Conservation (phyloP, 2,888 invertebrate genomes). For the Clepsis dumicolana region DNA sequence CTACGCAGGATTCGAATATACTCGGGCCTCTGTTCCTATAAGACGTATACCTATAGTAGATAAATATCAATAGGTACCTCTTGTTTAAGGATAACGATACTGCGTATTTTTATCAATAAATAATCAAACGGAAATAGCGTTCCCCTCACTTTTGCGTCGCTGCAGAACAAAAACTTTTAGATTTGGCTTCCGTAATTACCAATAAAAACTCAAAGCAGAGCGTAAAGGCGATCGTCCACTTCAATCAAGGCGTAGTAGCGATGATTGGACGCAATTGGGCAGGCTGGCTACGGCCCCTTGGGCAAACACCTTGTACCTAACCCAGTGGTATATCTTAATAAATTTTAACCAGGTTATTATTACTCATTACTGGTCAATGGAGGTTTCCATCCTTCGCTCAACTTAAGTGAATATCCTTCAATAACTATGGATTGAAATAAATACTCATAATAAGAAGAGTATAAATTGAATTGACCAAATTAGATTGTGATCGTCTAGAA, state of each 20-base stretch:
- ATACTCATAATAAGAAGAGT: too few species aligned
- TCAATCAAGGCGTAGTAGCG: slow-evolving; percentile 58
- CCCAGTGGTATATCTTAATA: too few species aligned
- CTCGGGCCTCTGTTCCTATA: too few species aligned
- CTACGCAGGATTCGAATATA: too few species aligned
- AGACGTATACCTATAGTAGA: too few species aligned
- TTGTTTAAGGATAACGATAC: not conserved
- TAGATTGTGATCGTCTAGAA: too few species aligned
- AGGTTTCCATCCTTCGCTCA: too few species aligned
- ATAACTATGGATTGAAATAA: too few species aligned
- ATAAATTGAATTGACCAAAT: too few species aligned
- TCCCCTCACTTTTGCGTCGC: not conserved
- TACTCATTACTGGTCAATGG: too few species aligned
- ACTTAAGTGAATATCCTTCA: too few species aligned
- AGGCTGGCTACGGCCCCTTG: not conserved
- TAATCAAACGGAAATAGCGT: not conserved
- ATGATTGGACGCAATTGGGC: slow-evolving; percentile 57
- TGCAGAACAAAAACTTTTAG: slow-evolving; percentile 2
- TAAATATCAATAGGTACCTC: not conserved
- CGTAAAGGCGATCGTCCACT: slow-evolving; percentile 42
- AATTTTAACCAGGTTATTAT: too few species aligned
- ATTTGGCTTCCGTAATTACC: not conserved
- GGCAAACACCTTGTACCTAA: slow-evolving; percentile 34
- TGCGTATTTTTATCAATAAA: not conserved
- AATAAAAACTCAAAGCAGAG: slow-evolving; percentile 11